Evolutionary conservation across 2,113 vertebrate genomes (phyloP).

Genomic region (Vulpes ferrilata): DNA sequence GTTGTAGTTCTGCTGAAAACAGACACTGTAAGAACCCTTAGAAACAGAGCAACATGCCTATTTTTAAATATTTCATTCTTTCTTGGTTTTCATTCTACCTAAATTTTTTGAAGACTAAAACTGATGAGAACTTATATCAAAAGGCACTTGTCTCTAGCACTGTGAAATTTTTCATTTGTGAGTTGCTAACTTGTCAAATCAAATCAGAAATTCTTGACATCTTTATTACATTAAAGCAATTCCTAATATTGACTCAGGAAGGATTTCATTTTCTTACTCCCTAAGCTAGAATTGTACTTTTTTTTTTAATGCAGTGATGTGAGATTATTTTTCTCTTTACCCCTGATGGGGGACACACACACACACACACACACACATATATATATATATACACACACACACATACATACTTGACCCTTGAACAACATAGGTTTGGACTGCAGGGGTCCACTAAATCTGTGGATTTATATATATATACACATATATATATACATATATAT

Average conservation of each 20-base stretch:
- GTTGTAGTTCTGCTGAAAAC: slow-evolving; percentile 66
- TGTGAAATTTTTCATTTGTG: slow-evolving; percentile 37
- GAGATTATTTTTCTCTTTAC: background rate
- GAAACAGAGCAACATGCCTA: slow-evolving; percentile 31
- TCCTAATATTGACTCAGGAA: background rate
- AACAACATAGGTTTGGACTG: background rate
- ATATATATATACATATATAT: background rate
- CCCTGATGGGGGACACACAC: no score
- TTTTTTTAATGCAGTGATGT: background rate
- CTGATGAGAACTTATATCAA: background rate
- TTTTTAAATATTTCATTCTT: slow-evolving; percentile 60
- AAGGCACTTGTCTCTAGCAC: background rate
- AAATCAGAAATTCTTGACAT: slow-evolving; percentile 49
- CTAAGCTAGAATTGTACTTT: background rate
- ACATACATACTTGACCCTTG: background rate
- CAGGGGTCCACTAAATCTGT: background rate
- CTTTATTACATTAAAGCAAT: slow-evolving; percentile 40
- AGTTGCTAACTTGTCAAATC: background rate
- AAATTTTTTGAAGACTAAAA: slow-evolving; percentile 10
- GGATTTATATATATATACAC: no score
- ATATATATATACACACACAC: no score
- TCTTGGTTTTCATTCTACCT: slow-evolving; percentile 50
- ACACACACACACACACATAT: no score
- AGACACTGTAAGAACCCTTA: slow-evolving; percentile 33
- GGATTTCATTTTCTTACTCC: slow-evolving; percentile 13